Evolutionary conservation across 2,888 invertebrate genomes (phyloP), one percentile per base, ranked within the genome.

Genomic region (Monochamus alternatus): DNA sequence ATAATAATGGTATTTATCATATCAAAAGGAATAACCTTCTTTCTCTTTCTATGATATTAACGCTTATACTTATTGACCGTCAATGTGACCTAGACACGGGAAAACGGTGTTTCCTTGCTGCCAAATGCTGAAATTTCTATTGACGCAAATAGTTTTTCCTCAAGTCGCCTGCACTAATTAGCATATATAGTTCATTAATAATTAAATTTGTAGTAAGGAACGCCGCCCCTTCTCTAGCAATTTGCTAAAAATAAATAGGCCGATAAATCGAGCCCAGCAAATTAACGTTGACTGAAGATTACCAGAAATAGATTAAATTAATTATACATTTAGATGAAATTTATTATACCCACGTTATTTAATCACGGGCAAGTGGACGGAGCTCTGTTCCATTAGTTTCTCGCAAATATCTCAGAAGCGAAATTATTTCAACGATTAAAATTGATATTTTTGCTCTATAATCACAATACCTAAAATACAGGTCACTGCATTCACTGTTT

Each of bases 241-340:
- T 68, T 22, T 30, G 14, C 68, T 55, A 68, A 68, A 59, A 68
- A 55, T 44, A 59, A 68, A 55, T 55, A 55, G 59, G 55, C 68
- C 58, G 58, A 68, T 68, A 68, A 59, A 68, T n/a, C 14, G 55
- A 55, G 14, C 68, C 32, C 22, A 32, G 58, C 44, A 68, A 68
- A 68, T 68, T 68, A 68, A 59, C 38, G 68, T 68, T 68, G 68
- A 68, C 58, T 68, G 68, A 68, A 43, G 55, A 38, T 58, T 14
- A 55, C 68, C 68, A 68, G 59, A 68, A 68, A 68, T 68, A 68
- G 68, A 58, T 68, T 68, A 68, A 58, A 68, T 68, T 68, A 68
- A 68, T 68, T 68, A 68, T 59, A 55, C 14, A 68, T 68, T 59
- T 38, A 66, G 14, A 58, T 43, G 44, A 68, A 59, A 38, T 59